Evolutionary conservation across 1,140 invertebrate species (phyloP).

Genomic region (Pogonognathellus flavescens): DNA sequence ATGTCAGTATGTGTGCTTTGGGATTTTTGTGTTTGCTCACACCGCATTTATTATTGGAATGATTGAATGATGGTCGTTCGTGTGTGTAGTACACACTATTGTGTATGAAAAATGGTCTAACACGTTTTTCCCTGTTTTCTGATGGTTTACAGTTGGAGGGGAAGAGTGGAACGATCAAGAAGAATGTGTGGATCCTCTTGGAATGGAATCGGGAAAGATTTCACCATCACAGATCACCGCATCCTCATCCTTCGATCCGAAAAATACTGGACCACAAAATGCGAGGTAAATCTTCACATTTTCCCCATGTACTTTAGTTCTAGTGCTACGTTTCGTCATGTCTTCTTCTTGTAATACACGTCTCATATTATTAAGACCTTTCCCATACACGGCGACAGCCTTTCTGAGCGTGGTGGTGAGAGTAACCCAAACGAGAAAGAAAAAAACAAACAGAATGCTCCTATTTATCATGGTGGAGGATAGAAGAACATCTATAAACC

Average conservation of each 20-base stretch:
- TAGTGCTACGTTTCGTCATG: constrained; percentile 6
- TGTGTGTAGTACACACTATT: background rate
- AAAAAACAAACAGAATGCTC: too few species aligned
- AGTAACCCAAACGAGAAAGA: too few species aligned
- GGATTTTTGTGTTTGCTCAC: background rate
- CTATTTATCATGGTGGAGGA: too few species aligned
- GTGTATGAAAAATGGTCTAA: background rate
- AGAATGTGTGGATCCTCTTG: constrained; percentile 84
- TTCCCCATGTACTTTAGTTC: background rate
- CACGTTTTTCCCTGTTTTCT: background rate
- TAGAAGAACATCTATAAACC: too few species aligned
- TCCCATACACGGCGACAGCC: too few species aligned
- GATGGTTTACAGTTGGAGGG: constrained; percentile 15
- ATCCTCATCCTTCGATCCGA: constrained; percentile 89
- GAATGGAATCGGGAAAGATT: constrained; percentile 92
- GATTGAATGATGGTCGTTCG: background rate
- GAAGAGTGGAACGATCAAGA: constrained; percentile 69
- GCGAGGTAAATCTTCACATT: constrained; percentile 78
- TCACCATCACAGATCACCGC: constrained; percentile 87
- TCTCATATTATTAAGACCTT: too few species aligned
- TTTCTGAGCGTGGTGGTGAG: too few species aligned
- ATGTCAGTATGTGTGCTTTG: too few species aligned
- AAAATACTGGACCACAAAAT: constrained; percentile 91
- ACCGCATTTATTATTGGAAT: background rate
- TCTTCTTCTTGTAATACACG: constrained; percentile 1